These are phyloP conservation scores for Zoanthus sansibaricus DNA, from an alignment of 92 coral and sea anemone species.

Conservation along the genomic window DNA sequence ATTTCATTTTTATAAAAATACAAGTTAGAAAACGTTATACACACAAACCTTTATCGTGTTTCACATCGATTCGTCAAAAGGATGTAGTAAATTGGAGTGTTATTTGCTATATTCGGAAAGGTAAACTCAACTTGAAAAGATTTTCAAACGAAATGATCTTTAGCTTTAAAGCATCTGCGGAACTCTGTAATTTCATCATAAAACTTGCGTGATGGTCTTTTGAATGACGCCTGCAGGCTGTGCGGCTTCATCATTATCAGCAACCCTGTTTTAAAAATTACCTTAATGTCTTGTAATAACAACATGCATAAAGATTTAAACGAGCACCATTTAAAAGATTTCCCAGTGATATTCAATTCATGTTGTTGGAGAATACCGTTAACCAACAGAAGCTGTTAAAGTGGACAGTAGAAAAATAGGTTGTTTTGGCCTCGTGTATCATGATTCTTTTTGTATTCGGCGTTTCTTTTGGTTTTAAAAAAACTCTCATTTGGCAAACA, in stretches of 20 bases:
- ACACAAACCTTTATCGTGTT: not conserved
- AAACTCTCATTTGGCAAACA: not conserved
- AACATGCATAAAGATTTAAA: not conserved
- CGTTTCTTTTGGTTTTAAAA: not conserved
- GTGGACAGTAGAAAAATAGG: too few species aligned
- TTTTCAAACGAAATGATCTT: not conserved
- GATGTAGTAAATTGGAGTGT: not conserved
- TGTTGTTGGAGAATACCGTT: not conserved
- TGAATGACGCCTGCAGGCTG: not conserved
- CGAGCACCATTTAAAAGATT: not conserved
- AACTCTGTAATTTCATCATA: not conserved
- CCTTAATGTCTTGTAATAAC: not conserved
- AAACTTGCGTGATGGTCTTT: not conserved
- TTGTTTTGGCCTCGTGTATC: not conserved
- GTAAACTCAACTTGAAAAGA: not conserved
- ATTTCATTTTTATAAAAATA: not conserved
- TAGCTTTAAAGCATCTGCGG: too few species aligned
- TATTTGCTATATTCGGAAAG: not conserved
- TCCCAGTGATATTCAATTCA: not conserved
- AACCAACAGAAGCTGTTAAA: too few species aligned
- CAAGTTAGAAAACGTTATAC: not conserved
- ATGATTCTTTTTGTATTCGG: slow-evolving; percentile 25
- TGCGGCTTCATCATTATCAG: not conserved
- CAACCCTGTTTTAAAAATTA: not conserved
- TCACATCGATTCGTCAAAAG: not conserved